phyloP scores from a whole-genome alignment of 2,888 invertebrate genomes.

The Acronicta psi region DNA sequence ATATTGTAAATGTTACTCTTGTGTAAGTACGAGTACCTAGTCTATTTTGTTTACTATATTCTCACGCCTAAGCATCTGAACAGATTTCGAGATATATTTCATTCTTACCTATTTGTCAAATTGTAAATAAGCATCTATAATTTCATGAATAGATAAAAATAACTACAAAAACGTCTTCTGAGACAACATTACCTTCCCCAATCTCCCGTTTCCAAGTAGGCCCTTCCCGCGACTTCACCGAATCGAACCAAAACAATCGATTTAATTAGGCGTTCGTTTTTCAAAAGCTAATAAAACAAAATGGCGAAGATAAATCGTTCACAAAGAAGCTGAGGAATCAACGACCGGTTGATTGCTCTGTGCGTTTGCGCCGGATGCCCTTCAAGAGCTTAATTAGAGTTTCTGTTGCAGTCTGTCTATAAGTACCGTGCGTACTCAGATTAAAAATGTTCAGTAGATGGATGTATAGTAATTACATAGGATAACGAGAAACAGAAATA shows the following conservation, averaged over 20 bases:
- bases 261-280: constrained; percentile 68
- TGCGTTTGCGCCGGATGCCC: constrained; percentile 73
- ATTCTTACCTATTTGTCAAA: too few relatives aligned
- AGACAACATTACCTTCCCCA: constrained; percentile 11
- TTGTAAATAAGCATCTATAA: too few relatives aligned
- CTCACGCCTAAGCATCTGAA: too few relatives aligned
- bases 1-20: too few relatives aligned
- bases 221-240: constrained; percentile 36
- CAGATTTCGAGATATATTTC: too few relatives aligned
- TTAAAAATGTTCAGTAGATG: constrained; percentile 29
- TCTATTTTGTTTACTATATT: too few relatives aligned
- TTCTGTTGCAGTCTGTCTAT: constrained; percentile 54
- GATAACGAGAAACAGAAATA: constrained; percentile 31
- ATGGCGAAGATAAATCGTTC: constrained; percentile 63
- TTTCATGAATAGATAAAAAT: not conserved
- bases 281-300: constrained; percentile 60
- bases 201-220: constrained; percentile 29
- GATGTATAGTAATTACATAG: constrained; percentile 21
- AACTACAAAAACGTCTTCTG: not conserved
- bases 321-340: constrained; percentile 71
- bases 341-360: constrained; percentile 81
- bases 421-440: constrained; percentile 36
- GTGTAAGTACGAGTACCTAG: too few relatives aligned
- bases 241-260: constrained; percentile 63
- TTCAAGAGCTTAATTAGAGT: constrained; percentile 74